Percentiles rank a stretch among this genome's conserved stretches.
Conservation (phyloP, 2,797 vertebrate species). For the Buphagus erythrorhynchus region DNA sequence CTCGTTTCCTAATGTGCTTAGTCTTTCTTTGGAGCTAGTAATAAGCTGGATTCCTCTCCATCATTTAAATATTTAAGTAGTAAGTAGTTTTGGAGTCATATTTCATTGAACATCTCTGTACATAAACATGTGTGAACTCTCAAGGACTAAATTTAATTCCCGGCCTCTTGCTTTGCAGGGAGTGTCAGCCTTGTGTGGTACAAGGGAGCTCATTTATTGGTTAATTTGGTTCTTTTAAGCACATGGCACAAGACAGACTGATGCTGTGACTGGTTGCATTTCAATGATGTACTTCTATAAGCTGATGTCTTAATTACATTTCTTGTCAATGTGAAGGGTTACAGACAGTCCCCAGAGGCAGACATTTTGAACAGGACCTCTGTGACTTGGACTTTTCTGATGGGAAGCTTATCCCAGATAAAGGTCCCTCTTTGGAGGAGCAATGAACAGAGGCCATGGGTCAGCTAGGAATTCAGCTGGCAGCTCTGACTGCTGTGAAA, state of each 20-base stretch:
- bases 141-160: neutral
- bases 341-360: neutral
- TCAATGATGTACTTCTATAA: neutral
- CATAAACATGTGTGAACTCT: neutral
- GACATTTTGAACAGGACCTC: neutral
- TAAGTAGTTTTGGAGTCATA: neutral
- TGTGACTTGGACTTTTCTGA: neutral
- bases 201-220: neutral
- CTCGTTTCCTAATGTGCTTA: neutral
- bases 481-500: constrained; percentile 24
- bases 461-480: neutral
- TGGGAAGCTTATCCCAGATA: neutral
- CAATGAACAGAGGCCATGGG: neutral
- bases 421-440: neutral
- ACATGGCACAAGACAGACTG: neutral
- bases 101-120: neutral
- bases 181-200: neutral
- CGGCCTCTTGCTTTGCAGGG: neutral
- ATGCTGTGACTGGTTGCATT: neutral
- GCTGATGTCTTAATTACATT: neutral
- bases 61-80: neutral
- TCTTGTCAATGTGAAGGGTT: neutral
- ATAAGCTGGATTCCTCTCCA: neutral
- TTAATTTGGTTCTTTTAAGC: neutral
- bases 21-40: neutral